Evolutionary conservation across 2,888 invertebrate genomes (phyloP), one percentile per base, ranked within the genome.

Genomic region (Conchocele bisecta): DNA sequence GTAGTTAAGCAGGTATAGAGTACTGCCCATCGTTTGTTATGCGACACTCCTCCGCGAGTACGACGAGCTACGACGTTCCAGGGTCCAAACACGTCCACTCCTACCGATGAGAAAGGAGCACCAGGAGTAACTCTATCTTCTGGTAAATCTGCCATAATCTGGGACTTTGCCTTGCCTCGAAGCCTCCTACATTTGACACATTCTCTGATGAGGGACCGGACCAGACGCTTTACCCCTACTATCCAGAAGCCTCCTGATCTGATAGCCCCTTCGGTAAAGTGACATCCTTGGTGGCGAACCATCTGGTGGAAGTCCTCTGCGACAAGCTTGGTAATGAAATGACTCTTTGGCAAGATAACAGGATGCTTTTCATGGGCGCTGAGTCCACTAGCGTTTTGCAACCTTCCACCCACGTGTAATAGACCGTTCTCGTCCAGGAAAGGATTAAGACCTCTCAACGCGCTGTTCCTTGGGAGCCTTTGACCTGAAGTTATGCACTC

Each of bases 121-220:
- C 26, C 7, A 22, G 51, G 60, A 7, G 15, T 37, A n/a, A 13
- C 26, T 11, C 60, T 17, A 60, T 60, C 66, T 20, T 26, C 51
- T 13, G 75, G 75, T 29, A 75, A 26, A 41, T 73, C 58, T 11
- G 71, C 64, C 75, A 75, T 75, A 17, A 58, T 50, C 41, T 75
- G 75, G 7, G 41, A 28, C 3, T 17, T 2, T 15, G 39, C 26
- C 22, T 37, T 28, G 6, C 64, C 46, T 0, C 64, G 44, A 2
- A 53, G 48, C 31, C 41, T 61, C 33, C 63, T 56, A 41, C 74
- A 74, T 5, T 13, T 11, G 1, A 74, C 60, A 39, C 74, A 74
- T 24, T 56, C 35, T 13, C 24, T 24, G 22, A 65, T 74, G 2
- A 44, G 20, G 2, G 46, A 6, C 15, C 15, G 7, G n/a, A 60